A percentile compares a stretch with the other conserved stretches of the same genome.
These are phyloP conservation scores for Haliclona indistincta DNA, from an alignment of 37 sponge, comb jelly and placozoan genomes.

Conservation along the genomic window DNA sequence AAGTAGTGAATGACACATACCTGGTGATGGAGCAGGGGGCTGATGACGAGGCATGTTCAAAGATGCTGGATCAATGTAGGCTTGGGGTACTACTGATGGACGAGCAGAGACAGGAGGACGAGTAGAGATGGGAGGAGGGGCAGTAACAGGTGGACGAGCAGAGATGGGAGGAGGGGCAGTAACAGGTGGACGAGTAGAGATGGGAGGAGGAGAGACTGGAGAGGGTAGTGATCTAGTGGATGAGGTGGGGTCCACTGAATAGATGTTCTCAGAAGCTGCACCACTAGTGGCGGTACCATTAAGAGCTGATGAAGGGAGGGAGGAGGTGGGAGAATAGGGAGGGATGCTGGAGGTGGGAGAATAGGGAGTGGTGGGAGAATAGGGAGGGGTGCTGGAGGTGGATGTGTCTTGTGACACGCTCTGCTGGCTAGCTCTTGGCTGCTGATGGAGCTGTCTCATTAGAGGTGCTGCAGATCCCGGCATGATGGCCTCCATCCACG, in stretches of 20 bases:
- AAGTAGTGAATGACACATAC: too few species aligned
- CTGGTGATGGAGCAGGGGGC: too few species aligned
- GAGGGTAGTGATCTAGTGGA: slow-evolving; percentile 6
- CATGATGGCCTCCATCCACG: slow-evolving; percentile 68
- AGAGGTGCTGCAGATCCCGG: slow-evolving; percentile 41
- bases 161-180: neutral
- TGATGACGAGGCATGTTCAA: too few species aligned
- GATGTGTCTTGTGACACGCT: too few species aligned
- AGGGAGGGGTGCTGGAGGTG: neutral
- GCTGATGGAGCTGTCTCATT: too few species aligned
- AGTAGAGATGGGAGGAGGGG: neutral
- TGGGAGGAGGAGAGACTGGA: slow-evolving; percentile 15
- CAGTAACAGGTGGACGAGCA: neutral
- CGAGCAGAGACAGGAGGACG: neutral
- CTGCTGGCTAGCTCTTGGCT: too few species aligned
- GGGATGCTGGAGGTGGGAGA: slow-evolving; percentile 56
- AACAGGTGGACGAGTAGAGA: neutral
- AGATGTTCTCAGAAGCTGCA: too few species aligned
- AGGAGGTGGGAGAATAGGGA: slow-evolving; percentile 46
- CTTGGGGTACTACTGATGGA: slow-evolving; percentile 11
- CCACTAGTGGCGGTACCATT: too few species aligned
- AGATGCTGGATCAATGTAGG: slow-evolving; percentile 32
- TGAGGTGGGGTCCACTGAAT: too few species aligned
- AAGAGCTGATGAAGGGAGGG: too few species aligned
- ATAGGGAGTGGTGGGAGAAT: slow-evolving; percentile 15